A percentile compares a stretch with the other conserved stretches of the same genome.
Conservation (phyloP, 1,140 invertebrate species). For the Gryon sp. region DNA sequence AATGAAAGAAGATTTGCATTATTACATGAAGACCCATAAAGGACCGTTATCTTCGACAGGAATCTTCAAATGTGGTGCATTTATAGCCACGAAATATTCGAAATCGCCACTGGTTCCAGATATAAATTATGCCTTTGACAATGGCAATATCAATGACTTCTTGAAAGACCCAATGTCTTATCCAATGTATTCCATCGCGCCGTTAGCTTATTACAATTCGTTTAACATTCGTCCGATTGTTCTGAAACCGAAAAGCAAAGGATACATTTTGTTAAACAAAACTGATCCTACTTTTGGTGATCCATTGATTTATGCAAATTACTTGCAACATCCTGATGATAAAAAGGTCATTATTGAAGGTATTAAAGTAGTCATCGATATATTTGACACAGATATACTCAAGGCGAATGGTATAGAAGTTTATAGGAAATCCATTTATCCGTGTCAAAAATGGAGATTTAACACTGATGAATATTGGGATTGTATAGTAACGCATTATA, state of each 20-base stretch:
- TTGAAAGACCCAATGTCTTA: neutral
- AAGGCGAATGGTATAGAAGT: conserved; percentile 60
- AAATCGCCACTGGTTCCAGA: conserved; percentile 78
- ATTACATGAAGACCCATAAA: conserved; percentile 71
- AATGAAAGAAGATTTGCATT: conserved; percentile 79
- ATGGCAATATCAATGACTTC: neutral
- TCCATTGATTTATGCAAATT: conserved; percentile 83
- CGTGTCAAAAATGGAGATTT: conserved; percentile 72
- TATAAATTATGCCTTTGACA: conserved; percentile 79
- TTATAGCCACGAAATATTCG: conserved; percentile 70
- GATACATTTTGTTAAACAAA: conserved; percentile 78
- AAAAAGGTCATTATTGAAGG: conserved; percentile 75
- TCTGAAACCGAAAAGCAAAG: conserved; percentile 78
- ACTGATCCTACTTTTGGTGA: conserved; percentile 81
- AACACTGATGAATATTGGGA: conserved; percentile 82
- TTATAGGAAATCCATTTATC: conserved; percentile 60
- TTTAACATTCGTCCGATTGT: conserved; percentile 75
- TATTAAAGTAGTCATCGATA: conserved; percentile 68
- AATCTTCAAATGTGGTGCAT: conserved; percentile 67
- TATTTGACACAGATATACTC: conserved; percentile 65
- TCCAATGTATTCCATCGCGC: conserved; percentile 57
- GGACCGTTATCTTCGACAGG: conserved; percentile 75
- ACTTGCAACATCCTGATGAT: conserved; percentile 78
- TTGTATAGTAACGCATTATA: conserved; percentile 83
- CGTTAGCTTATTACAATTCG: conserved; percentile 73